phyloP scores from a whole-genome alignment of 2,113 vertebrate genomes.

The Amia ocellicauda region DNA sequence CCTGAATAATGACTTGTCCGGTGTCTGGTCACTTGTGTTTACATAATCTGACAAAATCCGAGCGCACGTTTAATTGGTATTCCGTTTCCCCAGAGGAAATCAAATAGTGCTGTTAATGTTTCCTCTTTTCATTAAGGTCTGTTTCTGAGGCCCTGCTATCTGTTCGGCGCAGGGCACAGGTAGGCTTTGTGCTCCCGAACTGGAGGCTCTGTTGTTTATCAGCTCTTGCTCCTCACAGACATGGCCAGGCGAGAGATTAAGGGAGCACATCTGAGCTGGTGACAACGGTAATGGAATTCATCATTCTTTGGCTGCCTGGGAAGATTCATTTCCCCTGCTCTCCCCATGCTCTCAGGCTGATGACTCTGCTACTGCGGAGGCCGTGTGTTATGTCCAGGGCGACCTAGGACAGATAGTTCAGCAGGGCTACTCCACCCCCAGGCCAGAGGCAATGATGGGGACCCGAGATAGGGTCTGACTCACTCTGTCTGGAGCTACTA shows the following conservation, averaged over 20 bases:
- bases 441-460: neutral
- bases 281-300: constrained; percentile 3
- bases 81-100: too few species aligned
- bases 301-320: neutral
- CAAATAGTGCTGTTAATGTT: too few species aligned
- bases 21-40: too few species aligned
- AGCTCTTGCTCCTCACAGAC: constrained; percentile 14
- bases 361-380: neutral
- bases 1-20: too few species aligned
- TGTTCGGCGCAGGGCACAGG: too few species aligned
- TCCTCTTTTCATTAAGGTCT: too few species aligned
- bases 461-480: neutral
- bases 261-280: neutral
- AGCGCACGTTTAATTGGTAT: too few species aligned
- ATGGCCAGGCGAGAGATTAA: constrained; percentile 1
- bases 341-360: neutral
- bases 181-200: neutral
- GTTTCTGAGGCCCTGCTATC: too few species aligned
- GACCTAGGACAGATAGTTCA: neutral
- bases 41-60: too few species aligned
- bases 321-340: neutral
- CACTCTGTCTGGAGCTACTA: neutral
- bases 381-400: neutral
- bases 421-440: neutral
- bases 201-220: neutral